Evolutionary conservation across 1,140 invertebrate species (phyloP), one percentile per base, ranked within the genome.

Genomic region (Yoshiicerus persimilis): DNA sequence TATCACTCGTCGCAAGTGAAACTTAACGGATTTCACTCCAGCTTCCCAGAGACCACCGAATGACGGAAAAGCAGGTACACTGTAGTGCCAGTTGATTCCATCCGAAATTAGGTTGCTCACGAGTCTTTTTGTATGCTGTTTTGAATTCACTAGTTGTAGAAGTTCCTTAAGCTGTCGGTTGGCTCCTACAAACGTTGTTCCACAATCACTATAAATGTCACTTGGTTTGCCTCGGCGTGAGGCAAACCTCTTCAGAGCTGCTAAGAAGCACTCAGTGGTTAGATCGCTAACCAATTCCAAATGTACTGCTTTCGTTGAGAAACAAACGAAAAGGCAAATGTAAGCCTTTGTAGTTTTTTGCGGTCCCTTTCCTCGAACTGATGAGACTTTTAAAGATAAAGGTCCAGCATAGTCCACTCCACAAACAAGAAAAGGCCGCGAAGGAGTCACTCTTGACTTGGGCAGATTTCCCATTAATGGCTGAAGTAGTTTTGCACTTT

Each of bases 181-280:
- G 9, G 91, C 91, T 10, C 91, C 91, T 30, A 91, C 86, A n/a
- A 92, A 92, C 39, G 91, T 91, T 30, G 91, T 91, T 1, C 91
- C 92, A 86, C 92, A 92, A 85, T 93, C 92, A 10, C 90, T 91
- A 62, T 88, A 91, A 13, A 92, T 39, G 25, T 89, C 75, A 13
- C 64, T 84, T 77, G 90, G 90, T 36, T 89, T 77, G 25, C 92
- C 92, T 87, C 92, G 89, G 86, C 91, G 30, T 10, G 92, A 91
- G 30, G 92, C 88, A 87, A 93, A 92, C 30, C 92, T 41, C 84
- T 90, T 89, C 16, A 92, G 89, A 23, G 90, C 90, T 10, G 89
- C 39, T 23, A 93, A 41, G 87, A 92, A 93, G 11, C 56, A 87
- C 39, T 91, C 89, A 23, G 92, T 90, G 4, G 87, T 89, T 25